A percentile compares a stretch with the other conserved stretches of the same genome.
Evolutionary conservation across 1,140 invertebrate species (phyloP).

Genomic region (Neodiprion pinetum): DNA sequence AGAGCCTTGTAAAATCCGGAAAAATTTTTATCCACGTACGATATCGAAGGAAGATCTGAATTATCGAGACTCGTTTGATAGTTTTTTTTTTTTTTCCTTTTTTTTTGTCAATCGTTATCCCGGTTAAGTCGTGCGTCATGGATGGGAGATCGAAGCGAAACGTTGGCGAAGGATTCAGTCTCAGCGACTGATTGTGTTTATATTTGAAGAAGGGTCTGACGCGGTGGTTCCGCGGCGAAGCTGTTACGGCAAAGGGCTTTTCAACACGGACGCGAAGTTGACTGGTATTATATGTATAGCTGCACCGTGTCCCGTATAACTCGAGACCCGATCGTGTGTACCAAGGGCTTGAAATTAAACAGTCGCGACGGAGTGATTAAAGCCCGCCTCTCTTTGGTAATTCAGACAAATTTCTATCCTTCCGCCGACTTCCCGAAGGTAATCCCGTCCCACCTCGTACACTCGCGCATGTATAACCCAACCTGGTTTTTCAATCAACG

Average conservation of each 20-base stretch:
- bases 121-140: background rate
- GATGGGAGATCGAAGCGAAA: background rate
- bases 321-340: no score
- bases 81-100: no score
- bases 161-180: background rate
- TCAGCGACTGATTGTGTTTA: background rate
- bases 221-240: background rate
- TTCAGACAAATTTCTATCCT: background rate
- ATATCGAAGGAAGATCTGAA: no score
- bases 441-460: no score
- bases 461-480: no score
- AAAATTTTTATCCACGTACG: no score
- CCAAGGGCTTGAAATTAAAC: background rate
- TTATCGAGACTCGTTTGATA: no score
- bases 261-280: background rate
- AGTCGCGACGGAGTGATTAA: conserved; percentile 1
- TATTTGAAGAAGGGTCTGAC: background rate
- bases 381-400: background rate
- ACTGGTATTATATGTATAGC: no score
- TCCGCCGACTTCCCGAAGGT: background rate
- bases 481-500: no score
- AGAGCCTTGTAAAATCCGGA: no score
- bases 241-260: no score
- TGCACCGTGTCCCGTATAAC: no score
- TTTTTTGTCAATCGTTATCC: background rate